These are phyloP conservation scores for Eclectus roratus DNA, from an alignment of 2,113 vertebrate genomes.

Conservation along the genomic window DNA sequence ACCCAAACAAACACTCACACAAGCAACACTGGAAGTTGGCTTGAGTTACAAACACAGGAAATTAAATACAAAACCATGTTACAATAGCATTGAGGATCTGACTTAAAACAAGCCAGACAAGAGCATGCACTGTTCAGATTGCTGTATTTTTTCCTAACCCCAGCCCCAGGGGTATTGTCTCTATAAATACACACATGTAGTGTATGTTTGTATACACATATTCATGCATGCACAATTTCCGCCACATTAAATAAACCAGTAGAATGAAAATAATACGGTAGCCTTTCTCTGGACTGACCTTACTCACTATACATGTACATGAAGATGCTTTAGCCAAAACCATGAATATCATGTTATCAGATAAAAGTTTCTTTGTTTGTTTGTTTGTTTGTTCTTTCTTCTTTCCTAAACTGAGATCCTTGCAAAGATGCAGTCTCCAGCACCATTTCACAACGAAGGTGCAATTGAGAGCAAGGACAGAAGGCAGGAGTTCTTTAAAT, in stretches of 20 bases:
- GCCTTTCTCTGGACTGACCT: not conserved
- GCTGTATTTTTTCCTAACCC: slow-evolving; percentile 4
- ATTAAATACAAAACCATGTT: slow-evolving; percentile 70
- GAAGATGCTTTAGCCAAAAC: not conserved
- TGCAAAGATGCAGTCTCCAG: not conserved
- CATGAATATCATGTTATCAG: rapidly evolving
- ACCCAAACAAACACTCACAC: slow-evolving; percentile 66
- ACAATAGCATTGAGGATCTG: slow-evolving; percentile 59
- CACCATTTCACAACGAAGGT: not conserved
- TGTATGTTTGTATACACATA: not conserved
- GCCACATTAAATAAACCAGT: not conserved
- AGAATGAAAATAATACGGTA: not conserved
- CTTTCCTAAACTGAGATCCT: not conserved
- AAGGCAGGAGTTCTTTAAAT: not conserved
- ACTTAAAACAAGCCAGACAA: slow-evolving; percentile 50
- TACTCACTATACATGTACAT: not conserved
- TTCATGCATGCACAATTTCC: not conserved
- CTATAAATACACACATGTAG: not conserved
- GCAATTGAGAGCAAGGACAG: not conserved
- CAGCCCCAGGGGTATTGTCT: not conserved
- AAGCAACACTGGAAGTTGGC: slow-evolving; percentile 60
- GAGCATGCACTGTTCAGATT: slow-evolving; percentile 19
- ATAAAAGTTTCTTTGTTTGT: not conserved
- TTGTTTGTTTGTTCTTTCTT: not conserved
- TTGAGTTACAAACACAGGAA: slow-evolving; percentile 71